These are phyloP conservation scores for Pogona vitticeps DNA, from an alignment of 2,113 vertebrate genomes.

Conservation along the genomic window DNA sequence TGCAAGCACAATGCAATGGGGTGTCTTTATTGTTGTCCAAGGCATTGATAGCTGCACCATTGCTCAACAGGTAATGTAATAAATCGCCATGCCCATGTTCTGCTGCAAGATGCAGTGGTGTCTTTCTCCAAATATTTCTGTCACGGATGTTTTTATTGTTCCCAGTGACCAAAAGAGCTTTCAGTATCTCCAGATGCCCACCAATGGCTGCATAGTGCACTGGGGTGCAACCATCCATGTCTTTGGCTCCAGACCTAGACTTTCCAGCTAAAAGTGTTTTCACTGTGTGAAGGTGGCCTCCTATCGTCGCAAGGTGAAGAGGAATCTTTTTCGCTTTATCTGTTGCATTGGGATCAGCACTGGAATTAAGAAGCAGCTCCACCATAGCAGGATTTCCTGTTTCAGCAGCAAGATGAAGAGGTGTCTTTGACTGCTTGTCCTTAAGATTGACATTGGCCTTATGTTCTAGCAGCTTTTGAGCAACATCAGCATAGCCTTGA, in stretches of 20 bases:
- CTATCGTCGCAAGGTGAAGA: conserved; percentile 75
- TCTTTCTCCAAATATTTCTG: conserved; percentile 81
- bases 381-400: conserved; percentile 58
- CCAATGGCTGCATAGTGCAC: conserved; percentile 73
- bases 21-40: conserved; percentile 79
- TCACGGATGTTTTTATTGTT: conserved; percentile 75
- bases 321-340: conserved; percentile 81
- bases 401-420: conserved; percentile 77
- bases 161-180: conserved; percentile 61
- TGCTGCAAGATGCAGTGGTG: conserved; percentile 70
- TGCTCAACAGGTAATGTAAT: conserved; percentile 66
- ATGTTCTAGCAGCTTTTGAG: conserved; percentile 69
- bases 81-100: conserved; percentile 71
- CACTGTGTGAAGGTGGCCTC: conserved; percentile 56
- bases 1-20: conserved; percentile 78
- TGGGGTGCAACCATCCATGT: conserved; percentile 80
- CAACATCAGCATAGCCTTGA: conserved; percentile 64
- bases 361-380: conserved; percentile 72
- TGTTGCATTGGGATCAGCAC: conserved; percentile 65
- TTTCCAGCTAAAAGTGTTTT: conserved; percentile 67
- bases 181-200: conserved; percentile 61
- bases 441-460: conserved; percentile 69
- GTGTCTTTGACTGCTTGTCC: conserved; percentile 73
- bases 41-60: conserved; percentile 73
- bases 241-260: conserved; percentile 73